phyloP scores from a whole-genome alignment of 2,113 vertebrate genomes.

The Embiotoca jacksoni region DNA sequence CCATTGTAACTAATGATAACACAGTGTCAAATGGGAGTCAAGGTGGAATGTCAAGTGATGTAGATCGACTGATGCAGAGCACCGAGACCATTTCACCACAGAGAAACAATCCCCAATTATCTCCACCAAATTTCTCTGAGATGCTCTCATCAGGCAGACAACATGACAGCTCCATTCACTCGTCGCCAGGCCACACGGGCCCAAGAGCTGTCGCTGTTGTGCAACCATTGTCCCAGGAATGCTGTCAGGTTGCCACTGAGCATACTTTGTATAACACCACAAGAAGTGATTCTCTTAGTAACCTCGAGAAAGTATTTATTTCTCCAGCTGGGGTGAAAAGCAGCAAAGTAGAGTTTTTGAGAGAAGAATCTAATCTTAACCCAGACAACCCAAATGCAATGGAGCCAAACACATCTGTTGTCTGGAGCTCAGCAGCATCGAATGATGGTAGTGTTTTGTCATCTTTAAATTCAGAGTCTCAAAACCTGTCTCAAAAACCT shows the following conservation, averaged over 20 bases:
- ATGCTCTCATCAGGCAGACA: neutral
- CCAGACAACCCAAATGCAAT: neutral
- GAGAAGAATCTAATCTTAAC: neutral
- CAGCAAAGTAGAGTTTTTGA: fast-evolving
- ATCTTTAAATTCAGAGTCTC: neutral
- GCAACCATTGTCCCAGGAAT: constrained; percentile 61
- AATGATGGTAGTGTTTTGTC: neutral
- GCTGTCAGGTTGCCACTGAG: neutral
- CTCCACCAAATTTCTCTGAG: neutral
- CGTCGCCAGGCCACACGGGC: neutral
- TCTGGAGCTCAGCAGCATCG: neutral
- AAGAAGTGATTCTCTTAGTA: neutral
- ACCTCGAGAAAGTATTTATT: neutral
- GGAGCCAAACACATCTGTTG: neutral
- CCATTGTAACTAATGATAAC: neutral
- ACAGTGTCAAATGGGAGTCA: too few species aligned
- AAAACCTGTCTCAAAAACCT: neutral
- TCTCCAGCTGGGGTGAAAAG: neutral
- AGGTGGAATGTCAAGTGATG: neutral
- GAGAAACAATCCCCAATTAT: neutral
- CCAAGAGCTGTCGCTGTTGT: constrained; percentile 73
- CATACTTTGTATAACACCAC: neutral
- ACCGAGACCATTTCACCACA: neutral
- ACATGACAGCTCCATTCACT: constrained; percentile 3
- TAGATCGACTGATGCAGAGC: neutral